Evolutionary conservation across 1,140 invertebrate genomes (phyloP).

Genomic region (Vanessa atalanta): DNA sequence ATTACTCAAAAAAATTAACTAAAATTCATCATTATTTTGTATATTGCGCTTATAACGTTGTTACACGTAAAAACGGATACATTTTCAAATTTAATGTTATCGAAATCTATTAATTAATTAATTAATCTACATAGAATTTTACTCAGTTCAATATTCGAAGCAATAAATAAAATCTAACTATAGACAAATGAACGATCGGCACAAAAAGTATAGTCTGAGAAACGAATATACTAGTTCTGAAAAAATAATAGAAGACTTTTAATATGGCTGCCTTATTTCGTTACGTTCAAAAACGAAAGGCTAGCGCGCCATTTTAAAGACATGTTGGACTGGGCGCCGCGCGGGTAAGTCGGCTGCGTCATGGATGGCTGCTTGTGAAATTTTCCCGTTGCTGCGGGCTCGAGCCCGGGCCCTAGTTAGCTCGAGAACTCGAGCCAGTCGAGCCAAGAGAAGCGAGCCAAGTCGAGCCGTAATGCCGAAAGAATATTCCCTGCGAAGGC

Average conservation of each 20-base stretch:
- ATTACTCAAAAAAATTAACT: too few relatives aligned
- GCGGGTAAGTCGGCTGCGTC: conserved; percentile 50
- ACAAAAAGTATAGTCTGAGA: conserved; percentile 13
- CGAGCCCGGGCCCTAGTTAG: conserved; percentile 30
- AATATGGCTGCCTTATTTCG: conserved; percentile 49
- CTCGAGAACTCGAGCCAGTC: conserved; percentile 42
- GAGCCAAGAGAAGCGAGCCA: conserved; percentile 37
- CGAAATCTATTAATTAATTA: background rate
- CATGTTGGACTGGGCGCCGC: conserved; percentile 41
- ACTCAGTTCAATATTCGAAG: background rate
- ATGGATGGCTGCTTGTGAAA: conserved; percentile 61
- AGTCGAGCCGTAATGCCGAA: conserved; percentile 48
- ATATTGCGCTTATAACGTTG: too few relatives aligned
- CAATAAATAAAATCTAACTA: conserved; percentile 9
- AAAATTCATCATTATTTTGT: too few relatives aligned
- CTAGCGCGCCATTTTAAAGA: conserved; percentile 52
- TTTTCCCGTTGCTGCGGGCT: conserved; percentile 45
- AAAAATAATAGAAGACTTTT: conserved; percentile 41
- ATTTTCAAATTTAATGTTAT: too few relatives aligned
- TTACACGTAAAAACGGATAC: too few relatives aligned
- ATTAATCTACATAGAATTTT: background rate
- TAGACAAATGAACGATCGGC: conserved; percentile 16
- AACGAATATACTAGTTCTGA: conserved; percentile 22
- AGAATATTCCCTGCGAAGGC: conserved; percentile 46
- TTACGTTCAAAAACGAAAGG: conserved; percentile 57